Evolutionary conservation across 1,140 invertebrate species (phyloP).

Genomic region (Vanessa atalanta): DNA sequence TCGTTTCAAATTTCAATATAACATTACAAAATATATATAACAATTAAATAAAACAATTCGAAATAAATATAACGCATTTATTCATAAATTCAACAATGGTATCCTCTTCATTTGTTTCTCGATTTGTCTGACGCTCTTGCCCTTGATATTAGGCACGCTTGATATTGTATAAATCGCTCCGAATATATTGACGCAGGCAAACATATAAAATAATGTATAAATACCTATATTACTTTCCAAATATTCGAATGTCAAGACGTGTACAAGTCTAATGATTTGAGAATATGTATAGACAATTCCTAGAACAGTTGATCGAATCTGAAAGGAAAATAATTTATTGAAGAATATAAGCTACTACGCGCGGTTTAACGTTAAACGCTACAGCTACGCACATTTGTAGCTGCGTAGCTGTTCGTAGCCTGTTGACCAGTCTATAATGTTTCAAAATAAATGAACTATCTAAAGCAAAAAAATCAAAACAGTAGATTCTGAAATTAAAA

Average conservation of each 20-base stretch:
- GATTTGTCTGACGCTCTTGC: conserved; percentile 56
- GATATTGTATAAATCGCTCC: conserved; percentile 60
- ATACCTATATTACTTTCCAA: conserved; percentile 62
- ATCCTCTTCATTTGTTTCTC: conserved; percentile 64
- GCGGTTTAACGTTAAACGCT: not conserved
- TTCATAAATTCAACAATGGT: conserved; percentile 53
- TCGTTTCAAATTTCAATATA: too few species aligned
- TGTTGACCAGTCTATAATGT: too few species aligned
- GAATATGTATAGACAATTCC: conserved; percentile 52
- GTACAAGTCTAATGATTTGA: conserved; percentile 55
- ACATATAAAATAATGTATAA: conserved; percentile 63
- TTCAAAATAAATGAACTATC: too few species aligned
- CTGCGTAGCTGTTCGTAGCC: too few species aligned
- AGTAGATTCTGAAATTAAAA: too few species aligned
- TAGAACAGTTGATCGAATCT: conserved; percentile 58
- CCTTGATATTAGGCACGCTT: conserved; percentile 55
- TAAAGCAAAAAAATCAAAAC: too few species aligned
- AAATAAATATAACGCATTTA: not conserved
- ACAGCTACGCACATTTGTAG: too few species aligned
- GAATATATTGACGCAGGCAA: conserved; percentile 59
- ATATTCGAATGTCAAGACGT: conserved; percentile 57
- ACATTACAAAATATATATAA: too few species aligned
- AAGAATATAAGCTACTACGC: too few species aligned
- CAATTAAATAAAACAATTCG: not conserved
- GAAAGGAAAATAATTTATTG: conserved; percentile 38